A percentile compares a stretch with the other conserved stretches of the same genome.
phyloP scores from a whole-genome alignment of 2,797 vertebrate species.

The Allenopithecus nigroviridis region DNA sequence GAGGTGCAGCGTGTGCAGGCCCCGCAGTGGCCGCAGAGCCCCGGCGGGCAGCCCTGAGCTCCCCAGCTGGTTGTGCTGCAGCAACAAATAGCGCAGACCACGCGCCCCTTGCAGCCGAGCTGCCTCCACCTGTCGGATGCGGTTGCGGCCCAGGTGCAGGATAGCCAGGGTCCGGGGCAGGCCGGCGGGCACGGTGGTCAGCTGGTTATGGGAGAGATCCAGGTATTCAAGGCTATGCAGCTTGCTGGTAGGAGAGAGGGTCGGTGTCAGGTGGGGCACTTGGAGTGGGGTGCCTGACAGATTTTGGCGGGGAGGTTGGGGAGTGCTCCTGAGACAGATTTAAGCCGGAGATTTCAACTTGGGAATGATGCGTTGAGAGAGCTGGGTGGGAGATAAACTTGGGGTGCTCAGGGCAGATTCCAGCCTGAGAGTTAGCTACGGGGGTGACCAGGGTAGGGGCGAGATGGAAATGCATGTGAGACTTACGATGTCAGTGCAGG shows the following conservation, averaged over 20 bases:
- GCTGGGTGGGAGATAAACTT: background rate
- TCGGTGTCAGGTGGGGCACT: accelerated
- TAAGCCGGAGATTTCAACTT: background rate
- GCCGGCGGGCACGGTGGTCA: conserved; percentile 67
- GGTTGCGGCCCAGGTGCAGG: conserved; percentile 80
- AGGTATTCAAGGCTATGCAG: conserved; percentile 79
- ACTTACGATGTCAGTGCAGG: background rate
- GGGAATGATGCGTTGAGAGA: background rate
- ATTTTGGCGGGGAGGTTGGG: no score
- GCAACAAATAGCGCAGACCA: conserved; percentile 77
- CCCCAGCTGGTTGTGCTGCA: conserved; percentile 79
- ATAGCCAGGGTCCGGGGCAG: conserved; percentile 72
- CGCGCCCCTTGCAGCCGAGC: conserved; percentile 43
- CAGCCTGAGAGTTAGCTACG: background rate
- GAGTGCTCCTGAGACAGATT: background rate
- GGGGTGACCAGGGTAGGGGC: background rate
- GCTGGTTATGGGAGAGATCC: conserved; percentile 81
- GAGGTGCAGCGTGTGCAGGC: conserved; percentile 79
- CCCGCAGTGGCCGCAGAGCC: conserved; percentile 66
- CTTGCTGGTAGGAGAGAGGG: conserved; percentile 66
- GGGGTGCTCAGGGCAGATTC: background rate
- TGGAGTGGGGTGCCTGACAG: no score
- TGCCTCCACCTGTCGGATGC: conserved; percentile 59
- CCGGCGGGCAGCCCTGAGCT: conserved; percentile 5
- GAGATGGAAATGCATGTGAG: background rate